phyloP scores from a whole-genome alignment of 2,113 vertebrate species.

The Podilymbus podiceps region DNA sequence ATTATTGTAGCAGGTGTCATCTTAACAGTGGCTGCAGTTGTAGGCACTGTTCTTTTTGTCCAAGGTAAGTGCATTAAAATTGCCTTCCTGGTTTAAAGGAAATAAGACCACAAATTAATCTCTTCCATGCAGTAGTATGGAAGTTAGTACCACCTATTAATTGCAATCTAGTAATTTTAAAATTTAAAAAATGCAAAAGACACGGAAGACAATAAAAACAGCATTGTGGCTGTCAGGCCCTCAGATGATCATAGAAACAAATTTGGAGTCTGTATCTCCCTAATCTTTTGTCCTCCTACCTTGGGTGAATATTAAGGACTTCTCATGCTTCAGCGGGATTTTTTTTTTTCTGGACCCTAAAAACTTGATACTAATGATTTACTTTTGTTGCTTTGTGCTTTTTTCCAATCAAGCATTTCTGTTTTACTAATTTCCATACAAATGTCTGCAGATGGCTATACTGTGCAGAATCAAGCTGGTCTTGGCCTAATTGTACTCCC shows the following conservation, averaged over 20 bases:
- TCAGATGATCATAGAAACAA: background rate
- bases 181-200: background rate
- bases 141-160: background rate
- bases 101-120: background rate
- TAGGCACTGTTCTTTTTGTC: slow-evolving; percentile 66
- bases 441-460: slow-evolving; percentile 68
- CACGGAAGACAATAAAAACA: background rate
- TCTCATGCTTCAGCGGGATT: background rate
- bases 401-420: background rate
- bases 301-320: background rate
- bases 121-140: background rate
- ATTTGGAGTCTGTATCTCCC: background rate
- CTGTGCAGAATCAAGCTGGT: slow-evolving; percentile 49
- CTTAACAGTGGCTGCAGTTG: background rate
- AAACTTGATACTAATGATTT: background rate
- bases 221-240: background rate
- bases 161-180: background rate
- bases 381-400: background rate
- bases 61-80: slow-evolving; percentile 61
- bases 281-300: background rate
- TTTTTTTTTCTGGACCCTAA: background rate
- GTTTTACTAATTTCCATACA: background rate
- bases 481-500: slow-evolving; percentile 73
- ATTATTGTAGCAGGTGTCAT: slow-evolving; percentile 29
- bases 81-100: background rate